Evolutionary conservation across 2,113 vertebrate genomes (phyloP), one percentile per base, ranked within the genome.

Genomic region (Pelodiscus sinensis): DNA sequence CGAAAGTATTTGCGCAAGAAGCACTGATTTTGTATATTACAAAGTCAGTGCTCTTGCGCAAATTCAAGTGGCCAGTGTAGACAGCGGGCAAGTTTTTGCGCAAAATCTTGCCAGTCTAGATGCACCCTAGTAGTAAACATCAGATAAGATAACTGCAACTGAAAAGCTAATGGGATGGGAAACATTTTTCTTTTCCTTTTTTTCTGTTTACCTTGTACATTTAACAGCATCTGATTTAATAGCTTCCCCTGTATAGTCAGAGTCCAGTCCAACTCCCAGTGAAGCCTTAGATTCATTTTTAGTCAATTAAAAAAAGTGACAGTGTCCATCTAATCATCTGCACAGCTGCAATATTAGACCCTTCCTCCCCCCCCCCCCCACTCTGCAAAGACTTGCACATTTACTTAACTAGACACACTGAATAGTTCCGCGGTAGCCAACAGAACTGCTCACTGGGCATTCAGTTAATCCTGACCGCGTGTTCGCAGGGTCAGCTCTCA

Each of bases 201-300:
- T 19, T 5, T 11, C 35, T 8, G 1, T 44, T 73, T 73, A 24
- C 35, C 38, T 73, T 19, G 12, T 35, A 68, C 31, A 9, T 71
- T 71, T 35, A n/a, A 35, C 31, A 71, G 65, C 18, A 9, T 9
- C 68, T 10, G 31, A 6, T 0, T 0, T 81, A 31, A 82, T 85
- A 9, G 62, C 31, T 82, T 90, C 51, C 73, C 73, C 38, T 50
- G 3, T 50, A 15, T 50, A 25, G 22, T 75, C 71, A 22, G 44
- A 3, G 22, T 14, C 62, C 62, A 65, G 29, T 31, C 14, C 60
- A 35, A 21, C 65, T 71, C 65, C n/a, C 65, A 35, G 16, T 71
- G 65, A 35, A 35, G n/a, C 31, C 31, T 31, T 16, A 16, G 62
- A 29, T 31, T 68, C 18, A 18, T 71, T 62, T 65, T 35, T 3